phyloP scores from a whole-genome alignment of 2,888 invertebrate genomes.

The Doris montereyensis region DNA sequence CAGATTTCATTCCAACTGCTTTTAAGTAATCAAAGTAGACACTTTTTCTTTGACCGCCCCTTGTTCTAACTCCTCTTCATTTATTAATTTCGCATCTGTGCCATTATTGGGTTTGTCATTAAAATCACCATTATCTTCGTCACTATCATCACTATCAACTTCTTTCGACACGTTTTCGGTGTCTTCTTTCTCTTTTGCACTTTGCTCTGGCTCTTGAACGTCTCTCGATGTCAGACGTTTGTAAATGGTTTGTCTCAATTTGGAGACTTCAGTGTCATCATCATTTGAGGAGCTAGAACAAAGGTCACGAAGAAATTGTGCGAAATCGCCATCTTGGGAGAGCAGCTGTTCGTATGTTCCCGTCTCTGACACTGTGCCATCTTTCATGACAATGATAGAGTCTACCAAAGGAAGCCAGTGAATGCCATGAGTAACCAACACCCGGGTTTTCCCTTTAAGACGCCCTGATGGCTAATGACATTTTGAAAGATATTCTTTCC shows the following conservation, averaged over 20 bases:
- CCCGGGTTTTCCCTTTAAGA: constrained; percentile 29
- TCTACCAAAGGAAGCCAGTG: constrained; percentile 40
- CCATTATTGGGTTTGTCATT: not conserved
- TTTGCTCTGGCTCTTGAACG: not conserved
- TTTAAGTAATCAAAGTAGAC: constrained; percentile 22
- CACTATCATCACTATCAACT: too few relatives aligned
- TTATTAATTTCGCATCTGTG: not conserved
- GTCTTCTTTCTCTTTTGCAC: not conserved
- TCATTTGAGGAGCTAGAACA: not conserved
- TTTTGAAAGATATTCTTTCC: constrained; percentile 31
- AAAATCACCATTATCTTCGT: not conserved
- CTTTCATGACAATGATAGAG: constrained; percentile 31
- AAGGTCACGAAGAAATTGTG: constrained; percentile 28
- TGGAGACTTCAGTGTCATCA: not conserved
- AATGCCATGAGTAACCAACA: constrained; percentile 37
- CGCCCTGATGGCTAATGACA: constrained; percentile 27
- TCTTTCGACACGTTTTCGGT: too few relatives aligned
- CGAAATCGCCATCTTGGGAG: constrained; percentile 31
- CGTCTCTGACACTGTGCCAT: constrained; percentile 24
- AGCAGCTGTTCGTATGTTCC: constrained; percentile 34
- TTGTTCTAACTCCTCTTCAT: constrained; percentile 3
- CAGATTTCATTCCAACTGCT: constrained; percentile 2
- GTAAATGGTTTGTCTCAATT: not conserved
- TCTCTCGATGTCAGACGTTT: not conserved
- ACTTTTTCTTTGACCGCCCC: constrained; percentile 14